Base-by-base conservation (phyloP, 2,888 invertebrate species). In the Boloria selene region DNA sequence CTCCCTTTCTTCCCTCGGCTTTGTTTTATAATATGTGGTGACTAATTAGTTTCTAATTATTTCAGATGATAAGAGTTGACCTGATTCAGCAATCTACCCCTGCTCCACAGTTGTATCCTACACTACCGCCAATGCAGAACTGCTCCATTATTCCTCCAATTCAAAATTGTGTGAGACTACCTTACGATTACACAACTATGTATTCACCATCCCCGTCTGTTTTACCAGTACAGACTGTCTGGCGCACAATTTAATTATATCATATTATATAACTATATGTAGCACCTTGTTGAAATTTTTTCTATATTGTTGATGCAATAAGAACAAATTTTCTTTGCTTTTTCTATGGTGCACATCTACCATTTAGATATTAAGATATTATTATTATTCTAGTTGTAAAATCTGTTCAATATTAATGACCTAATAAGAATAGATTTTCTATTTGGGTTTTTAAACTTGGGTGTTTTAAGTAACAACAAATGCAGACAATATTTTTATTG, bases 31-130 rank as follows among this genome's bases (percentile, higher is more conserved):
- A 22, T 22, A 52, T 3, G 7, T 22, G 26, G 4, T 13, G 50
- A 18, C 14, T 14, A 1, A 16, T 51, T 10, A 45, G 18, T 63
- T 53, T 68, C 70, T 49, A 31, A 6, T 51, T 18, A 4, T 80
- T 83, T 0, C 82, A 90, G 90, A 75, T 78, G 62, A 74, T 88
- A 13, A 78, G 80, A 53, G 70, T 79, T 0, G 82, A 88, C 51
- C 58, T 78, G 17, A 79, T 84, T 17, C 84, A 84, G 68, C 80
- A 79, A 26, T 74, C 86, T 0, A 67, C 80, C 0, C 73, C 75
- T 0, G 66, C 77, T 0, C 74, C 79, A 7, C 79, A 80, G 0
- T 54, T 85, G 5, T 87, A 82, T 73, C 75, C 82, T 0, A 67
- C 79, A 1, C 55, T 84, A 2, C 47, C 85, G 58, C 78, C 79